These are phyloP conservation scores for Blastobasis lacticolella DNA, from an alignment of 2,888 invertebrate genomes.

Conservation along the genomic window DNA sequence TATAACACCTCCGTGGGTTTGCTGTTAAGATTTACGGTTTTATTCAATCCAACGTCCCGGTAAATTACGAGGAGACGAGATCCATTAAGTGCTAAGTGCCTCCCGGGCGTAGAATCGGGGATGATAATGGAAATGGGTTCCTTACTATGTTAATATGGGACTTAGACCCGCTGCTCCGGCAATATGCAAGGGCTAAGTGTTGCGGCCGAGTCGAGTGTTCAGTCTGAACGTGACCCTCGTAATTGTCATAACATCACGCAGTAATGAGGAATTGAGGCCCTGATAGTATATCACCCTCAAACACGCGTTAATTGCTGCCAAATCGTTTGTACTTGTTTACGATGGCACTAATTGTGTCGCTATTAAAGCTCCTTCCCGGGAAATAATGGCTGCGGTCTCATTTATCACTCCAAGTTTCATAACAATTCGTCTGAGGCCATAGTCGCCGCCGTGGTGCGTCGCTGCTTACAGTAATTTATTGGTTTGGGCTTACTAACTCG, in stretches of 20 bases:
- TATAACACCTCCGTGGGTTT: conserved; percentile 53
- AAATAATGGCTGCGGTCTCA: conserved; percentile 30
- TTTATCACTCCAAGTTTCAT: conserved; percentile 43
- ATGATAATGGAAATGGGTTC: conserved; percentile 70
- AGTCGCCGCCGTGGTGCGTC: conserved; percentile 16
- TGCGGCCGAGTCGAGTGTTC: conserved; percentile 27
- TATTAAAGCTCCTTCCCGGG: conserved; percentile 11
- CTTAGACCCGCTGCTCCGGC: conserved; percentile 49
- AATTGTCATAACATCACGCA: conserved; percentile 15
- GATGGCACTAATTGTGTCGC: neutral
- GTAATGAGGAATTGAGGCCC: conserved; percentile 2
- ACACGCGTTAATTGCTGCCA: neutral
- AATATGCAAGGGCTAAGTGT: conserved; percentile 37
- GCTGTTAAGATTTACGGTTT: conserved; percentile 70
- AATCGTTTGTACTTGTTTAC: neutral
- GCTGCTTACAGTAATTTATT: conserved; percentile 43
- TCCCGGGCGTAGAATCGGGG: conserved; percentile 69
- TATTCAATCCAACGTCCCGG: conserved; percentile 67
- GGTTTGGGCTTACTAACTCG: conserved; percentile 42
- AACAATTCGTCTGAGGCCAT: conserved; percentile 28
- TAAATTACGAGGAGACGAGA: conserved; percentile 68
- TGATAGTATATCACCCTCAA: neutral
- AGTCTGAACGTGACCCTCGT: conserved; percentile 28
- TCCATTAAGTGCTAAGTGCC: conserved; percentile 73
- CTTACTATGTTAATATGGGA: conserved; percentile 67